Evolutionary conservation across 2,797 vertebrate genomes (phyloP).

Genomic region (Zenarchopterus dispar): DNA sequence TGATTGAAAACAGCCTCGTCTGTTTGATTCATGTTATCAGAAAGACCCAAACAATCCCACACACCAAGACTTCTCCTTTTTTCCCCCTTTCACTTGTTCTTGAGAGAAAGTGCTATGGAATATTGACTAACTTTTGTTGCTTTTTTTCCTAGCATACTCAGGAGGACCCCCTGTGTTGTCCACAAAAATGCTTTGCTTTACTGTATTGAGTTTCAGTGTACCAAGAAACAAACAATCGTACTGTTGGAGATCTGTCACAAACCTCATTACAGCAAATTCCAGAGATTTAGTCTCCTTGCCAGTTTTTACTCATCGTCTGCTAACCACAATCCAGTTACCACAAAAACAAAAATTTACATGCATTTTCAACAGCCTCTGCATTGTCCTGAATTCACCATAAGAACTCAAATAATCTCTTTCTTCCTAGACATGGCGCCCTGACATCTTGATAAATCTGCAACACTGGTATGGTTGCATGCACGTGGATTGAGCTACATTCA

Average conservation of each 20-base stretch:
- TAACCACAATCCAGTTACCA: constrained; percentile 58
- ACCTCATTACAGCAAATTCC: constrained; percentile 52
- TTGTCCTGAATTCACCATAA: constrained; percentile 31
- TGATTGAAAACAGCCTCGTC: constrained; percentile 60
- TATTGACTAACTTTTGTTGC: constrained; percentile 39
- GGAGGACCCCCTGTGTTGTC: constrained; percentile 57
- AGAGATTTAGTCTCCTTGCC: constrained; percentile 50
- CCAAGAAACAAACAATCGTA: constrained; percentile 69
- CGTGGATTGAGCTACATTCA: constrained; percentile 31
- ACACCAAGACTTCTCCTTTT: constrained; percentile 15
- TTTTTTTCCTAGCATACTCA: constrained; percentile 43
- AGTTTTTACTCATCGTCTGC: constrained; percentile 66
- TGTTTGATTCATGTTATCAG: constrained; percentile 55
- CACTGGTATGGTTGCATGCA: constrained; percentile 23
- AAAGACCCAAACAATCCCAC: constrained; percentile 53
- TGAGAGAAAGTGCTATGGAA: constrained; percentile 47
- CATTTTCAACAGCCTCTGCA: constrained; percentile 37
- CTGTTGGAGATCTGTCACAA: constrained; percentile 67
- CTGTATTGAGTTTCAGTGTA: constrained; percentile 63
- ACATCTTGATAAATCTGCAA: constrained; percentile 33
- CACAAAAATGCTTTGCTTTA: constrained; percentile 71
- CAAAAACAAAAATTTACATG: constrained; percentile 57
- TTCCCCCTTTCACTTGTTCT: constrained; percentile 37
- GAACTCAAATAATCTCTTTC: constrained; percentile 32
- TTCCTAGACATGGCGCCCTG: constrained; percentile 29